Conservation (phyloP, 2,797 vertebrate genomes). For the Phyllotis vaccarum region DNA sequence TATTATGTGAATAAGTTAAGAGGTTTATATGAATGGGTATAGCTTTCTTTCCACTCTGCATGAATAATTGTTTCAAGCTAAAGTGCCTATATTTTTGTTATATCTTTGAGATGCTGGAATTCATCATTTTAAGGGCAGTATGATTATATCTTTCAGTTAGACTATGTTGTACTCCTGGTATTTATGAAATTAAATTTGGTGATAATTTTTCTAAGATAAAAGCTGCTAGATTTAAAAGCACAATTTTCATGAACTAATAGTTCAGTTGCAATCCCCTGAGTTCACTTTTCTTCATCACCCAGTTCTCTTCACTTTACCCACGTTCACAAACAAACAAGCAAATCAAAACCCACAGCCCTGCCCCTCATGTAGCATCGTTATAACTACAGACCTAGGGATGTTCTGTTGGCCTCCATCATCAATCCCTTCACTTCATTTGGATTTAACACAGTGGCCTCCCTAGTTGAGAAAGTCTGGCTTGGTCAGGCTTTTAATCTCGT, state of each 20-base stretch:
- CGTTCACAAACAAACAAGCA: not conserved
- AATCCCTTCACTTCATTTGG: not conserved
- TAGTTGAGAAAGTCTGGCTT: conserved; percentile 58
- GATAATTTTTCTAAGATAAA: conserved; percentile 32
- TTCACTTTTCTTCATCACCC: not conserved
- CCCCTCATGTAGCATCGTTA: not conserved
- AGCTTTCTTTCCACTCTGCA: not conserved
- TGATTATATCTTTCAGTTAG: conserved; percentile 6
- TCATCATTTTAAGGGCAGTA: not conserved
- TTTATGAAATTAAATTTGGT: not conserved
- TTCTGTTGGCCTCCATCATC: not conserved
- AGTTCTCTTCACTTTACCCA: not conserved
- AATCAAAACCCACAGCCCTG: not conserved
- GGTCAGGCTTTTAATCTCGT: conserved; percentile 15
- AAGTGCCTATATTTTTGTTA: not conserved
- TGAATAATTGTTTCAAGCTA: not conserved
- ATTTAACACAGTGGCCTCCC: conserved; percentile 9
- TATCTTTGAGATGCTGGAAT: not conserved
- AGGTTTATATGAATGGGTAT: not conserved
- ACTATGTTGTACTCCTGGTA: not conserved
- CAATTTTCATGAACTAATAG: not conserved
- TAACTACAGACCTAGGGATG: not conserved
- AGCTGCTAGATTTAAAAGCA: not conserved
- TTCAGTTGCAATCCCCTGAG: not conserved
- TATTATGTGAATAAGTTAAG: not conserved